Evolutionary conservation across 2,888 invertebrate species (phyloP).

Genomic region (Noctua pronuba): DNA sequence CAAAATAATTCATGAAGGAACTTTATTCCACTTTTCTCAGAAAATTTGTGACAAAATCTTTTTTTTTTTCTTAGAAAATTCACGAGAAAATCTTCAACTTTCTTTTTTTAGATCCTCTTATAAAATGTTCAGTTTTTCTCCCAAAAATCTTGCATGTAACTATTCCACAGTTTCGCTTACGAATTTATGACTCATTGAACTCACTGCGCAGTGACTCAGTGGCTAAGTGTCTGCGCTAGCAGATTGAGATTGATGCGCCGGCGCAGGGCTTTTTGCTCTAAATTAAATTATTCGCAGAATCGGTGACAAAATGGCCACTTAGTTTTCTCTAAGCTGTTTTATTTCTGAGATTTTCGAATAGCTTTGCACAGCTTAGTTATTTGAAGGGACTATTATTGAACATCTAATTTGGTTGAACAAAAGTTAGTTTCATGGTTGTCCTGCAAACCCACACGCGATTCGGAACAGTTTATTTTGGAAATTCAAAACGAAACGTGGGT

Average conservation of each 20-base stretch:
- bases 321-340: conserved; percentile 57
- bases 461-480: not conserved
- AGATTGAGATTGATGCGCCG: conserved; percentile 83
- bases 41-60: not conserved
- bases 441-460: conserved; percentile 14
- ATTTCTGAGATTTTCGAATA: conserved; percentile 47
- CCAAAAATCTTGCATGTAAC: not conserved
- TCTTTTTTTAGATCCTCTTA: not conserved
- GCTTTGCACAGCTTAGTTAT: conserved; percentile 31
- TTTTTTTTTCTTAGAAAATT: not conserved
- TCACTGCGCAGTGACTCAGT: conserved; percentile 75
- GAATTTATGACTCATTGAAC: conserved; percentile 72
- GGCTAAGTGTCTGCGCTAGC: conserved; percentile 72
- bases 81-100: not conserved
- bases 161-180: not conserved
- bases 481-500: not conserved
- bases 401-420: conserved; percentile 16
- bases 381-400: conserved; percentile 39
- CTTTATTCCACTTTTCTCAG: not conserved
- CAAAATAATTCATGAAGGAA: conserved; percentile 4
- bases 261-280: conserved; percentile 66
- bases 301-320: conserved; percentile 70
- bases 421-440: not conserved
- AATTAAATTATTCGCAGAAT: conserved; percentile 69
- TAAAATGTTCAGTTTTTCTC: not conserved